Evolutionary conservation across 2,113 vertebrate genomes (phyloP).

Genomic region (Excalfactoria chinensis): DNA sequence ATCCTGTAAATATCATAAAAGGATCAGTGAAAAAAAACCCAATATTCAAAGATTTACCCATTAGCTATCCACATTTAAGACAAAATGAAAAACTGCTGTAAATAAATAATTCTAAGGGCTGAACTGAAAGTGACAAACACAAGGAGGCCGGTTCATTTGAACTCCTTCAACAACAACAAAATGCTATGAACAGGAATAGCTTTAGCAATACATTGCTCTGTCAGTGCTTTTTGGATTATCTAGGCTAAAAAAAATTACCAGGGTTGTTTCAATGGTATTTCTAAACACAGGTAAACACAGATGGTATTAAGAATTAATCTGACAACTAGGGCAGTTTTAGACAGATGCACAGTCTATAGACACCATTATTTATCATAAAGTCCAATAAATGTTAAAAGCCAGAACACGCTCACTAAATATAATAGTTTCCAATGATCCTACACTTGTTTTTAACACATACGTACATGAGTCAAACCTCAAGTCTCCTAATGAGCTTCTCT

Average conservation of each 20-base stretch:
- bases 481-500: not conserved
- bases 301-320: not conserved
- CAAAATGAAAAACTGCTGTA: not conserved
- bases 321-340: not conserved
- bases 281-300: not conserved
- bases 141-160: not conserved
- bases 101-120: not conserved
- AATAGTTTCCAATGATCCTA: not conserved
- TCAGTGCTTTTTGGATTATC: not conserved
- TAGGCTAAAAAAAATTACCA: not conserved
- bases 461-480: not conserved
- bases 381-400: not conserved
- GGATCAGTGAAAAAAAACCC: not conserved
- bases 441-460: not conserved
- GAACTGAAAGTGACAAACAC: not conserved
- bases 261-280: not conserved
- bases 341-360: not conserved
- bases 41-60: not conserved
- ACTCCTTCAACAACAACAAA: fast-evolving
- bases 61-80: not conserved
- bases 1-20: not conserved
- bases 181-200: not conserved
- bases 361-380: not conserved
- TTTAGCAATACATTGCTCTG: not conserved
- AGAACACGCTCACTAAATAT: not conserved